A percentile compares a stretch with the other conserved stretches of the same genome.
Conservation (phyloP, 2,113 vertebrate genomes). For the Ardeotis arabs region DNA sequence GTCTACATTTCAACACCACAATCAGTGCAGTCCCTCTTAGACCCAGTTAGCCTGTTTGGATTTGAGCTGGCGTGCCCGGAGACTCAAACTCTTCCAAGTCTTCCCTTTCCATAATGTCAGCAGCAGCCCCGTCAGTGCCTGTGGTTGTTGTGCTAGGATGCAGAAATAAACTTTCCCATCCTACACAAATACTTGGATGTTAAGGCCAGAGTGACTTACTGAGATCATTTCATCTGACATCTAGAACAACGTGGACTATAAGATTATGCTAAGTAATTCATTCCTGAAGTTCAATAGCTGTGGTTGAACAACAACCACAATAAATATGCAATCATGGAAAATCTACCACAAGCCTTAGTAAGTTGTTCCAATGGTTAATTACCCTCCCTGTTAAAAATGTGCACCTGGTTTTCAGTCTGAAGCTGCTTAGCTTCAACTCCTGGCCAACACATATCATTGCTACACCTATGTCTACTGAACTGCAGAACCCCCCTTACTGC, state of each 20-base stretch:
- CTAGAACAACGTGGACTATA: neutral
- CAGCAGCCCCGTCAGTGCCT: neutral
- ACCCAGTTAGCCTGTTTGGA: neutral
- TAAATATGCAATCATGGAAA: conserved; percentile 46
- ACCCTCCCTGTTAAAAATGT: conserved; percentile 3
- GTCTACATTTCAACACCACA: neutral
- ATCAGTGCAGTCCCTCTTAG: neutral
- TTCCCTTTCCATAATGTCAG: neutral
- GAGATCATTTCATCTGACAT: neutral
- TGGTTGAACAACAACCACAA: conserved; percentile 48
- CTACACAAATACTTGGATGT: neutral
- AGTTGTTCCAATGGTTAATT: conserved; percentile 40
- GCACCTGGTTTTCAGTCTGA: neutral
- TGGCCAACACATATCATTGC: neutral
- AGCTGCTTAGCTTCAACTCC: neutral
- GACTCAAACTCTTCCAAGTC: neutral
- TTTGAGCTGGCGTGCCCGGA: neutral
- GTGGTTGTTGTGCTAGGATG: neutral
- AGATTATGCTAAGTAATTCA: conserved; percentile 21
- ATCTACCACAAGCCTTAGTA: conserved; percentile 50
- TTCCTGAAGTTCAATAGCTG: conserved; percentile 15
- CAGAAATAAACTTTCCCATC: conserved; percentile 40
- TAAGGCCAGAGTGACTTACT: neutral
- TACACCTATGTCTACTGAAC: neutral
- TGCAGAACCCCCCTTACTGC: neutral